Percentiles rank a stretch among this genome's conserved stretches.
These are phyloP conservation scores for Burhinus bistriatus DNA, from an alignment of 2,113 vertebrate species.

Conservation along the genomic window DNA sequence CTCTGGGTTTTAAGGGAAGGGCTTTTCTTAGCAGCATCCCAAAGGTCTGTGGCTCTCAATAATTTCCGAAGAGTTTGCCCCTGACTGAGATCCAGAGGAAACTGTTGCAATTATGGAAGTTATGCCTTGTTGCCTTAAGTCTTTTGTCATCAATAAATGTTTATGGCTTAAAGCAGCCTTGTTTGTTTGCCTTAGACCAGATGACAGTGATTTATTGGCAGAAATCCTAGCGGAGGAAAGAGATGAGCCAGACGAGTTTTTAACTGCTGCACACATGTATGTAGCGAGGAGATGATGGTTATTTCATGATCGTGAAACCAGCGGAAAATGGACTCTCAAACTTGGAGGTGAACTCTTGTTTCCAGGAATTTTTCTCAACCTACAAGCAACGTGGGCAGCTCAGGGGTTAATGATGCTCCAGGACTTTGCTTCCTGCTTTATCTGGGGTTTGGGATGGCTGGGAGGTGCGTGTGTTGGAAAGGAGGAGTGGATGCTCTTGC, in stretches of 20 bases:
- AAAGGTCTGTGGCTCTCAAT: not conserved
- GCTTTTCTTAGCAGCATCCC: not conserved
- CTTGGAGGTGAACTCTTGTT: not conserved
- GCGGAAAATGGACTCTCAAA: not conserved
- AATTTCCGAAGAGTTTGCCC: not conserved
- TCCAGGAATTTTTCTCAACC: not conserved
- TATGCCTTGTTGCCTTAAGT: not conserved
- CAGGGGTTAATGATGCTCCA: not conserved
- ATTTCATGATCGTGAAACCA: not conserved
- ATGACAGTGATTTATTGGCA: conserved; percentile 42
- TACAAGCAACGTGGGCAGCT: not conserved
- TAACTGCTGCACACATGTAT: not conserved
- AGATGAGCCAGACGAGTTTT: conserved; percentile 12
- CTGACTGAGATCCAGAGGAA: not conserved
- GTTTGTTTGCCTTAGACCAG: conserved; percentile 31
- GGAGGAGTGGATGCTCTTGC: not conserved
- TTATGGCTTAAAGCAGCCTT: conserved; percentile 6
- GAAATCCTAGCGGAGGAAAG: not conserved
- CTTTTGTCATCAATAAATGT: not conserved
- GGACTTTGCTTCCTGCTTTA: not conserved
- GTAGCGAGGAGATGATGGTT: not conserved
- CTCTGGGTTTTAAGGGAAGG: not conserved
- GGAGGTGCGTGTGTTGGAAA: not conserved
- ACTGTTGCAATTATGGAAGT: not conserved
- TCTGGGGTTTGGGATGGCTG: not conserved